Evolutionary conservation across 2,113 vertebrate species (phyloP), one percentile per base, ranked within the genome.

Genomic region (Zosterops hypoxanthus): DNA sequence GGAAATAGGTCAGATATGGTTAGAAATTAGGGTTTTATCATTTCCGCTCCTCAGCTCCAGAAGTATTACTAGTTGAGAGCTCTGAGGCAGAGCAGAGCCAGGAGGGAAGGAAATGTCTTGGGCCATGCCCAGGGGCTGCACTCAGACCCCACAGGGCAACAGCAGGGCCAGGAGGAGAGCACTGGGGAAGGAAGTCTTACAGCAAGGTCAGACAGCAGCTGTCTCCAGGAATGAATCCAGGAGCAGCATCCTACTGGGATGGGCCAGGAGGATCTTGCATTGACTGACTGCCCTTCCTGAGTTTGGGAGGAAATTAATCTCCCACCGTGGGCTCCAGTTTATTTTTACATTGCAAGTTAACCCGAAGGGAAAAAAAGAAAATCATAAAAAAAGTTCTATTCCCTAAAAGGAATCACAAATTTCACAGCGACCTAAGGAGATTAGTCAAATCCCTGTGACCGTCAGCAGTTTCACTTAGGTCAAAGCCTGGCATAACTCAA

Each of bases 401-500:
- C 91, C 96, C 82, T 95, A 92, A 79, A 96, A 94, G 91, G 94
- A 94, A 92, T 95, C 76, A 7, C 95, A 92, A 92, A 94, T 97
- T 97, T 96, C 94, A 94, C 81, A 95, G 86, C 1, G 34, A 95
- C 92, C 89, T 94, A 95, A 93, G 91, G 92, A 96, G 95, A 95
- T 96, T 90, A 95, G 79, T 86, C 95, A 92, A 96, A 95, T 95
- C 91, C 90, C 92, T 96, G 79, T 86, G 94, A 96, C 94, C 47
- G 57, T 88, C 95, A 95, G 94, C 95, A 95, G 94, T 94, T 95
- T 94, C 88, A 60, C 95, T 92, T 94, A 93, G 94, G 95, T 96
- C 95, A 97, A 95, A 96, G 95, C 95, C 92, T 96, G 95, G 94
- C 91, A 97, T 96, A 96, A 96, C 92, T 96, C 94, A 94, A 17